Evolutionary conservation across 2,888 invertebrate species (phyloP).

Genomic region (Strigamia crassipes): DNA sequence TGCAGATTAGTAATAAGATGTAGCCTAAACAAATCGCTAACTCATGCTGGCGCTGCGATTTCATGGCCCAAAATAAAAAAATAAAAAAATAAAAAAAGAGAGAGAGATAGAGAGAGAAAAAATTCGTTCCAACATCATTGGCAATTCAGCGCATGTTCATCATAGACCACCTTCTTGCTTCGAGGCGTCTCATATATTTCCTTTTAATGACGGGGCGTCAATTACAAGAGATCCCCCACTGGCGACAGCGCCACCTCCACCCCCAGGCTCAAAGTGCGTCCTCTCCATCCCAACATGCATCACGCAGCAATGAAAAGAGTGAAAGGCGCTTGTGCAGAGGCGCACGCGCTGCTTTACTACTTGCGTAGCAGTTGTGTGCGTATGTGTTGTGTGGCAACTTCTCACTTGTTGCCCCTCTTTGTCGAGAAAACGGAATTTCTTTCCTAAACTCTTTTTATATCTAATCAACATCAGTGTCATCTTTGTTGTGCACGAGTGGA

Average conservation of each 20-base stretch:
- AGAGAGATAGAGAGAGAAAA: not conserved
- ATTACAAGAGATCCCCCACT: not conserved
- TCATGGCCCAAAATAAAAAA: not conserved
- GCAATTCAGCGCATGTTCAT: constrained; percentile 6
- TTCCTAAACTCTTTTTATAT: not conserved
- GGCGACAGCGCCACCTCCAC: constrained; percentile 11
- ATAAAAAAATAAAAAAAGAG: too few species aligned
- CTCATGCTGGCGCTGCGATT: not conserved
- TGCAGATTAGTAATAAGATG: not conserved
- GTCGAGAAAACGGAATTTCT: not conserved
- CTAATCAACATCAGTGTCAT: not conserved
- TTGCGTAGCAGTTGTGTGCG: not conserved
- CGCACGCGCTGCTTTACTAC: constrained; percentile 27
- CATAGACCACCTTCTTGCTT: not conserved
- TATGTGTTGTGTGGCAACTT: not conserved
- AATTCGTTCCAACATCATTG: not conserved
- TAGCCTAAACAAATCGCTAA: not conserved
- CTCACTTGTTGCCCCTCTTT: not conserved
- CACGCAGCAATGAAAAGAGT: constrained; percentile 6
- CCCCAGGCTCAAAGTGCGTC: constrained; percentile 11
- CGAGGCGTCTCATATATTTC: constrained; percentile 10
- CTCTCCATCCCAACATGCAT: constrained; percentile 26
- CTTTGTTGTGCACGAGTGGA: constrained; percentile 10
- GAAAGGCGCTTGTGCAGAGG: not conserved
- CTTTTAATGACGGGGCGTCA: constrained; percentile 26